Evolutionary conservation across 2,113 vertebrate genomes (phyloP).

Genomic region (Atrichornis clamosus): DNA sequence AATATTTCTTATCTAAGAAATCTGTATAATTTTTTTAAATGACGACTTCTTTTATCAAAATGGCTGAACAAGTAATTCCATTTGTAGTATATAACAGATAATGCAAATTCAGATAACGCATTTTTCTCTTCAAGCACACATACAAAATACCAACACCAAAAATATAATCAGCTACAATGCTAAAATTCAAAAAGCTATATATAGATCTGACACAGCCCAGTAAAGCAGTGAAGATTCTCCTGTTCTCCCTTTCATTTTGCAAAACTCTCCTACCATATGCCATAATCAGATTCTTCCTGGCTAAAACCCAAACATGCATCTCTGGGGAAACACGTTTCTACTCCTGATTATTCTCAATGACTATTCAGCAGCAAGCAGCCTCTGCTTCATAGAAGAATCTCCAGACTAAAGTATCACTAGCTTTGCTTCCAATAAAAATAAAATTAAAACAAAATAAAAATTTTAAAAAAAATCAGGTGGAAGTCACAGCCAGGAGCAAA

Average conservation of each 20-base stretch:
- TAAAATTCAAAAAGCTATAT: not conserved
- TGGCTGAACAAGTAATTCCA: not conserved
- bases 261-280: slow-evolving; percentile 2
- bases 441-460: not conserved
- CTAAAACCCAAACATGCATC: not conserved
- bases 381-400: not conserved
- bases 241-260: not conserved
- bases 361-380: slow-evolving; percentile 2
- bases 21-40: not conserved
- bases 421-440: not conserved
- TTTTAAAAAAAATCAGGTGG: not conserved
- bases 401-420: not conserved
- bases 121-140: not conserved
- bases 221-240: not conserved
- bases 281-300: slow-evolving; percentile 12
- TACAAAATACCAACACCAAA: not conserved
- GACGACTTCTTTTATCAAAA: not conserved
- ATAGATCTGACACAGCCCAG: not conserved
- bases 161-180: not conserved
- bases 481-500: not conserved
- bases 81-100: not conserved
- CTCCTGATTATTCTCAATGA: not conserved
- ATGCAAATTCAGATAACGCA: not conserved
- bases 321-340: slow-evolving; percentile 12
- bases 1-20: not conserved